These are phyloP conservation scores for Cantharis lateralis DNA, from an alignment of 2,888 invertebrate genomes.

Conservation along the genomic window DNA sequence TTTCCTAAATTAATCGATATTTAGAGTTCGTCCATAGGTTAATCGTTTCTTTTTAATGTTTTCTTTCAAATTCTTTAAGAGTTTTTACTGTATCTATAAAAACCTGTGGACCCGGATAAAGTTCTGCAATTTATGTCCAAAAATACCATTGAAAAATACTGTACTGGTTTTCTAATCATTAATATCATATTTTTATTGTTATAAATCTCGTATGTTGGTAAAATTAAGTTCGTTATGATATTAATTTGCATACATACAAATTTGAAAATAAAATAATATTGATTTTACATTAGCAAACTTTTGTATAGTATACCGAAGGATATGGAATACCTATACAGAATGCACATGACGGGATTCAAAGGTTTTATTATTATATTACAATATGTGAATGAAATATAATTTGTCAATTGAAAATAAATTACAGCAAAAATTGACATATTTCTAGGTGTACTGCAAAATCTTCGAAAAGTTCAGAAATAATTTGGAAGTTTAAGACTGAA, in stretches of 20 bases:
- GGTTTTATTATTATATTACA: neutral
- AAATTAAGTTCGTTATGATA: neutral
- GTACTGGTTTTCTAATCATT: no score
- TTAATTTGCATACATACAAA: neutral
- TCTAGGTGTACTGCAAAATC: neutral
- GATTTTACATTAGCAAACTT: neutral
- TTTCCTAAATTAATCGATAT: no score
- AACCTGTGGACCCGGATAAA: no score
- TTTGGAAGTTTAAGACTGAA: no score
- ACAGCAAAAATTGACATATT: neutral
- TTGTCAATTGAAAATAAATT: neutral
- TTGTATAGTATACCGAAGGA: neutral
- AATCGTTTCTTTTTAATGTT: no score
- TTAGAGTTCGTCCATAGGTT: no score
- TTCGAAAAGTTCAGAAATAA: neutral
- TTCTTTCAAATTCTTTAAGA: no score
- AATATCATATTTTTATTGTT: neutral
- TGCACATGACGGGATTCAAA: neutral
- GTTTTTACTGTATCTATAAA: no score
- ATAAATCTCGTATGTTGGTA: neutral
- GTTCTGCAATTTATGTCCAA: no score
- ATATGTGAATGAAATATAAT: neutral
- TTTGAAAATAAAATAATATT: neutral
- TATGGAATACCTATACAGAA: neutral
- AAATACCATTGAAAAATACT: no score